Conservation (phyloP, 2,888 invertebrate species). For the Temnothorax ravouxi region DNA sequence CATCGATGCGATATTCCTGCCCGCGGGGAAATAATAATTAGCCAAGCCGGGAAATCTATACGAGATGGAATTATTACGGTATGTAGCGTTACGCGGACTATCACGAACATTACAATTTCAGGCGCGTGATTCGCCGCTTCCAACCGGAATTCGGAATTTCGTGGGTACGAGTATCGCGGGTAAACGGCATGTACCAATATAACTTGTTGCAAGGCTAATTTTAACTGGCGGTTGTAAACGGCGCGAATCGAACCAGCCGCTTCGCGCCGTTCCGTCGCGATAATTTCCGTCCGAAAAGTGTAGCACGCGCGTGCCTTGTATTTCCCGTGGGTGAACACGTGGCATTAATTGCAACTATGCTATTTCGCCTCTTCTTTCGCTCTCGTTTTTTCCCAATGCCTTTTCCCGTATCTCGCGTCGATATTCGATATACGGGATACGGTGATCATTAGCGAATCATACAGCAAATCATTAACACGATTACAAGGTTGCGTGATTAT, state of each 20-base stretch:
- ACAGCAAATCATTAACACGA: conserved; percentile 76
- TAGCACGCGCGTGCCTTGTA: conserved; percentile 40
- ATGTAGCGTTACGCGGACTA: conserved; percentile 33
- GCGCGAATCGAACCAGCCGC: conserved; percentile 50
- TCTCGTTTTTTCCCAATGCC: conserved; percentile 24
- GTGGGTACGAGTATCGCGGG: conserved; percentile 21
- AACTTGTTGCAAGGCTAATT: conserved; percentile 58
- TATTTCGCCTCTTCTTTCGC: conserved; percentile 1
- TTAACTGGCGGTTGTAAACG: conserved; percentile 54
- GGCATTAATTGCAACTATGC: conserved; percentile 61
- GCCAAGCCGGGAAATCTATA: conserved; percentile 38
- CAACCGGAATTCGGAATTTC: conserved; percentile 50
- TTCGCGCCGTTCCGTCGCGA: conserved; percentile 38
- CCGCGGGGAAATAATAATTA: conserved; percentile 50
- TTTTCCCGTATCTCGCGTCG: conserved; percentile 27
- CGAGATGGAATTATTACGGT: conserved; percentile 43
- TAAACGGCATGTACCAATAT: conserved; percentile 55
- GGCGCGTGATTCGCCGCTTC: conserved; percentile 49
- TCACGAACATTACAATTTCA: conserved; percentile 52
- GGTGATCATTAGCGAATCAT: conserved; percentile 76
- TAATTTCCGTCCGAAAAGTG: conserved; percentile 42
- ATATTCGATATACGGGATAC: conserved; percentile 60
- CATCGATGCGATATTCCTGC: conserved; percentile 3
- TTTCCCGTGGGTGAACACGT: conserved; percentile 61
- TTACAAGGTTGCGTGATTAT: conserved; percentile 68